A percentile compares a stretch with the other conserved stretches of the same genome.
phyloP scores from a whole-genome alignment of 2,888 invertebrate genomes.

The Acronicta aceris region DNA sequence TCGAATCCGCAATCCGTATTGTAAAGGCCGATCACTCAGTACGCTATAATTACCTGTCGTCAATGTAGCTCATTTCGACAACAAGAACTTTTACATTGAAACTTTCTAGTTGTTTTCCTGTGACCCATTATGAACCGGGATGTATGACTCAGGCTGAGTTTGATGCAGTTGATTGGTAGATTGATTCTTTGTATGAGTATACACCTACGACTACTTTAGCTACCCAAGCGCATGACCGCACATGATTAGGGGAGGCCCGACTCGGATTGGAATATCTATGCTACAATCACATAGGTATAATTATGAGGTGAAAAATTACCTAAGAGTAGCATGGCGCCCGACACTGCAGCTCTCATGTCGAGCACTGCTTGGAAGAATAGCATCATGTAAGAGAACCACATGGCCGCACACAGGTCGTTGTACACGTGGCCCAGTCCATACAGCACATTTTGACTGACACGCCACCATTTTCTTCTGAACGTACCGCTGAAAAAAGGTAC shows the following conservation, averaged over 20 bases:
- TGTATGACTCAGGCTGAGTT: neutral
- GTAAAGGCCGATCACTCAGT: no score
- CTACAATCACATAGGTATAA: neutral
- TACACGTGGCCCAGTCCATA: conserved; percentile 95
- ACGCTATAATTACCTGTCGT: no score
- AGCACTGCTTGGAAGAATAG: conserved; percentile 93
- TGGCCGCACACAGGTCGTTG: conserved; percentile 98
- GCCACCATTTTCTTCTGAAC: conserved; percentile 75
- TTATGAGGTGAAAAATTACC: conserved; percentile 72
- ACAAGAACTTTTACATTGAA: no score
- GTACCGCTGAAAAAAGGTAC: conserved; percentile 70
- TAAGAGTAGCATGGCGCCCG: conserved; percentile 92
- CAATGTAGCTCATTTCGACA: no score
- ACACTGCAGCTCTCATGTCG: conserved; percentile 87
- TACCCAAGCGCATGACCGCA: neutral
- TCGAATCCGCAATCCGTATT: no score
- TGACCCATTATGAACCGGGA: neutral
- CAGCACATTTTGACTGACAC: conserved; percentile 83
- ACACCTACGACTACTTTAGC: neutral
- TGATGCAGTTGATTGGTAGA: conserved; percentile 1
- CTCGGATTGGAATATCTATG: no score
- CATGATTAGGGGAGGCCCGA: neutral
- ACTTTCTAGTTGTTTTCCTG: neutral
- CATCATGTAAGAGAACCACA: conserved; percentile 98
- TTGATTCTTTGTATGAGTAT: neutral